These are phyloP conservation scores for Pachyramphus minor DNA, from an alignment of 2,113 vertebrate species.

Conservation along the genomic window DNA sequence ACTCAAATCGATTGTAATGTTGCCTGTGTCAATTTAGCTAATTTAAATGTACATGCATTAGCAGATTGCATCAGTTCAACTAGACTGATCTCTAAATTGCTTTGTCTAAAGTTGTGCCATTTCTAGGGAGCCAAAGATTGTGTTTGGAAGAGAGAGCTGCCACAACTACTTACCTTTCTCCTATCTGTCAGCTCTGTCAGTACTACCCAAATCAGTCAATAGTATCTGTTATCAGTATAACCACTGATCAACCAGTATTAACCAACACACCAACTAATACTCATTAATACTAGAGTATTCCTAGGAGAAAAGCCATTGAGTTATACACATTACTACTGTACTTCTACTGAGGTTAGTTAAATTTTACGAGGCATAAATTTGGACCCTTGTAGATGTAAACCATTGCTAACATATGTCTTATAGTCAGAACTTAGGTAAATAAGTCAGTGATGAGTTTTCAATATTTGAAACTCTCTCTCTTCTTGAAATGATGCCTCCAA, in stretches of 20 bases:
- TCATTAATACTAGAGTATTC: background rate
- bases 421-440: background rate
- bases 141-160: background rate
- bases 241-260: background rate
- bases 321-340: background rate
- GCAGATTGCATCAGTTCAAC: slow-evolving; percentile 41
- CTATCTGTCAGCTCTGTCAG: background rate
- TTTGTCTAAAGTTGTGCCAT: slow-evolving; percentile 16
- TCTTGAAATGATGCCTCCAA: background rate
- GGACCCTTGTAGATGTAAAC: background rate
- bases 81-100: slow-evolving; percentile 46
- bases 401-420: background rate
- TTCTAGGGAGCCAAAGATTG: background rate
- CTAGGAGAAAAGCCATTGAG: background rate
- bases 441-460: background rate
- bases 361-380: background rate
- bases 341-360: background rate
- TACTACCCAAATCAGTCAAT: background rate
- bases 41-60: slow-evolving; percentile 56
- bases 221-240: background rate
- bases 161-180: background rate
- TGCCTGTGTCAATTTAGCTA: slow-evolving; percentile 37
- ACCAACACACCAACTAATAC: background rate
- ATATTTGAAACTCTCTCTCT: background rate
- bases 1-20: slow-evolving; percentile 17